Evolutionary conservation across 2,888 invertebrate genomes (phyloP), one percentile per base, ranked within the genome.

Genomic region (Diploptera punctata): DNA sequence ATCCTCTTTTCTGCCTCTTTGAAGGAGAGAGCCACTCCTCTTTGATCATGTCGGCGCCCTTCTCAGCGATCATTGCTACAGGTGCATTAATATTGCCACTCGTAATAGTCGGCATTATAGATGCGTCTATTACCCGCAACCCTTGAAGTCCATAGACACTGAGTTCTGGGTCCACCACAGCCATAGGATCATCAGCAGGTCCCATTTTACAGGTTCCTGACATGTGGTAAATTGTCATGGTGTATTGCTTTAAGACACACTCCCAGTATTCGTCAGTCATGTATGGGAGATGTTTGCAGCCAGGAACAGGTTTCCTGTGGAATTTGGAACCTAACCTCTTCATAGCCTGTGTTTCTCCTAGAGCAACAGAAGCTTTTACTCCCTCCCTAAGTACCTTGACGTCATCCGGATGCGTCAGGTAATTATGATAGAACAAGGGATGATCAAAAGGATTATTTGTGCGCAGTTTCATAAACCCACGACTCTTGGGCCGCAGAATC

Each of bases 401-500:
- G 78, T 98, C 98, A 74, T 93, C 90, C 0, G 92, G 93, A 81
- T 95, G 91, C 0, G 94, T 92, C 74, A 98, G 85, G 80, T 98
- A 98, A 81, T 98, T 98, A 79, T 97, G 96, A 78, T 95, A 91
- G 80, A 98, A 87, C 3, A 94, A 84, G 0, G 98, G 98, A 81
- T 95, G 93, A 7, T 93, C 90, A 62, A 87, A 80, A 0, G 92
- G 92, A 79, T 92, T 86, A 5, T 84, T 87, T 1, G 88, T 87
- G 60, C 80, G 79, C 19, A 88, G 80, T 61, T 81, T 82, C 3
- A 88, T 73, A 62, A 78, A 79, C 2, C 88, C 88, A 13, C 78
- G 77, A 57, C 86, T 85, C 54, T 93, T 93, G 0, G 98, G 95
- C 0, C 98, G 87, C 79, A 98, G 81, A 88, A 95, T 91, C 94